Evolutionary conservation across 2,888 invertebrate genomes (phyloP).

Genomic region (Nomada goodeniana): DNA sequence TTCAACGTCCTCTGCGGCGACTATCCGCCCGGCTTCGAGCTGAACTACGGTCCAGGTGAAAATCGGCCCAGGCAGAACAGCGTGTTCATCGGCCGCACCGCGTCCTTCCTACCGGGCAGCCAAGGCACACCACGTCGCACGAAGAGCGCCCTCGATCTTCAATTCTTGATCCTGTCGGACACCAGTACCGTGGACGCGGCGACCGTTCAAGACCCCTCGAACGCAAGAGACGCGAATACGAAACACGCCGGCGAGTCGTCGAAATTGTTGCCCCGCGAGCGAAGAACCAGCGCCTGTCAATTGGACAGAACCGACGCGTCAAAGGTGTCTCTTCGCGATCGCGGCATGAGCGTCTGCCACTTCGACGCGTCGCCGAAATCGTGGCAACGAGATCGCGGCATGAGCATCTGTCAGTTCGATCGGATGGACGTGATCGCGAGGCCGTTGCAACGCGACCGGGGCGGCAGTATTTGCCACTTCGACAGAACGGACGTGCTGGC

Average conservation of each 20-base stretch:
- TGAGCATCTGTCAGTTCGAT: conserved; percentile 77
- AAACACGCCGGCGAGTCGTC: conserved; percentile 55
- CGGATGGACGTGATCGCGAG: conserved; percentile 72
- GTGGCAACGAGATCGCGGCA: conserved; percentile 74
- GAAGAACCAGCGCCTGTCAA: conserved; percentile 75
- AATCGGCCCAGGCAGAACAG: conserved; percentile 91
- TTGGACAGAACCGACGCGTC: conserved; percentile 68
- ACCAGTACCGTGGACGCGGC: conserved; percentile 50
- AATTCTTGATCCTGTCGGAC: conserved; percentile 88
- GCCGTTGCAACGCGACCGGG: conserved; percentile 73
- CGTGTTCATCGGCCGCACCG: conserved; percentile 92
- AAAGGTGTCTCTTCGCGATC: conserved; percentile 67
- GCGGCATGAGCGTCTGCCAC: conserved; percentile 77
- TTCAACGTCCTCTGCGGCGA: conserved; percentile 88
- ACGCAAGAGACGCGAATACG: conserved; percentile 56
- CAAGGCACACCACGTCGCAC: conserved; percentile 90
- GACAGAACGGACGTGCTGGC: conserved; percentile 75
- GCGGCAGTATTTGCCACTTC: conserved; percentile 77
- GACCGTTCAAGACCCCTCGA: neutral
- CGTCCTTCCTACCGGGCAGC: conserved; percentile 87
- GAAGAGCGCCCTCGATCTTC: conserved; percentile 93
- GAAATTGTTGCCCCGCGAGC: conserved; percentile 72
- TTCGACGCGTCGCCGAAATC: conserved; percentile 73
- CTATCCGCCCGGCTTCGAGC: conserved; percentile 82
- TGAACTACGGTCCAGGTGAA: conserved; percentile 79